phyloP scores from a whole-genome alignment of 2,113 vertebrate species.

The Zosterops borbonicus region DNA sequence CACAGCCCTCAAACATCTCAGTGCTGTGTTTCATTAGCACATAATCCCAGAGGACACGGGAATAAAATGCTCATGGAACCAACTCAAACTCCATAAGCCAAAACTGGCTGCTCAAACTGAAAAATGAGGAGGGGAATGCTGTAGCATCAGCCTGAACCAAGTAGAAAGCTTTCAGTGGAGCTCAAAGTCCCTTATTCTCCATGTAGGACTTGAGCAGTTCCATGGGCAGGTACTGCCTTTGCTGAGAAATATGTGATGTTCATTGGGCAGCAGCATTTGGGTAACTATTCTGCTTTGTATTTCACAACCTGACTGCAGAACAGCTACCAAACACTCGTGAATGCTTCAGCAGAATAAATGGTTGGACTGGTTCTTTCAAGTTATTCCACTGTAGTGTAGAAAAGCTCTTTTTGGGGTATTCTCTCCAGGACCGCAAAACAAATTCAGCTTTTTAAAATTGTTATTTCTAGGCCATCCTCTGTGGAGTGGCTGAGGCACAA shows the following conservation, averaged over 20 bases:
- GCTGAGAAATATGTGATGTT: neutral
- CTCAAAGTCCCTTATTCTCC: neutral
- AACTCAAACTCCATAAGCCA: neutral
- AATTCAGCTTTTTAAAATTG: neutral
- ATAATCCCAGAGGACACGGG: neutral
- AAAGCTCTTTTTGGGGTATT: neutral
- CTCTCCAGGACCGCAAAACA: neutral
- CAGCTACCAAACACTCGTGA: neutral
- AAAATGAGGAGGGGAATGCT: neutral
- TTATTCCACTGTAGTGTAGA: neutral
- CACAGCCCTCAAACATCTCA: neutral
- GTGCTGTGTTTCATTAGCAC: conserved; percentile 49
- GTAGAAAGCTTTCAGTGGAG: neutral
- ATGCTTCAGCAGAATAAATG: neutral
- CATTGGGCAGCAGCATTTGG: neutral
- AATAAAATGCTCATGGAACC: neutral
- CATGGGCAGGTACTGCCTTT: fast-evolving
- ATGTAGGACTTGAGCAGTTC: neutral
- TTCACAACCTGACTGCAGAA: neutral
- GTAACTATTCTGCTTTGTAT: neutral
- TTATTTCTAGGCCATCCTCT: neutral
- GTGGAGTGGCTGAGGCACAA: neutral
- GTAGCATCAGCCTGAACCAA: neutral
- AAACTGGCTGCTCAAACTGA: neutral
- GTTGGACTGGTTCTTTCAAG: neutral